A percentile compares a stretch with the other conserved stretches of the same genome.
Conservation (phyloP, 2,113 vertebrate genomes). For the Egretta garzetta region DNA sequence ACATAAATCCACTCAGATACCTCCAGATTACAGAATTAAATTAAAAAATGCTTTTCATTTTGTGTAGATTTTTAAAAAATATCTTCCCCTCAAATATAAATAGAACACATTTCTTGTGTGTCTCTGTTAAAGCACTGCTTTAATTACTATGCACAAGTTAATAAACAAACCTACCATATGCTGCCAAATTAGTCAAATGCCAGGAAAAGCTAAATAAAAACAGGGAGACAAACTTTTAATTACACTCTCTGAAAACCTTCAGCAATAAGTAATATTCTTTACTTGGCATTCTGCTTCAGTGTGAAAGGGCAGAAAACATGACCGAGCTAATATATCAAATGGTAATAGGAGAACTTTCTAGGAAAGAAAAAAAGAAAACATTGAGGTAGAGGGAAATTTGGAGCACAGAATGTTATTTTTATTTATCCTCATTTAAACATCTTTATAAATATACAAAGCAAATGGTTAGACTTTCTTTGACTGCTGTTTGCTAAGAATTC, state of each 20-base stretch:
- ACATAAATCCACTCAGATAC: not conserved
- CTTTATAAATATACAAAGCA: not conserved
- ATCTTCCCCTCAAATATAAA: not conserved
- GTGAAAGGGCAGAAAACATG: slow-evolving; percentile 23
- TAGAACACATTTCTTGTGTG: slow-evolving; percentile 9
- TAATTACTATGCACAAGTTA: slow-evolving; percentile 54
- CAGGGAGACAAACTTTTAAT: slow-evolving; percentile 60
- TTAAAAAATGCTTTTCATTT: not conserved
- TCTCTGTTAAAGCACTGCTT: slow-evolving; percentile 43
- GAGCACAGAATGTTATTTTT: not conserved
- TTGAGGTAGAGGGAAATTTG: not conserved
- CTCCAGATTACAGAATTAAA: not conserved
- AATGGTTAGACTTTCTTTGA: not conserved
- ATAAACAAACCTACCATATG: slow-evolving; percentile 61
- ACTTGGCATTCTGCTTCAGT: slow-evolving; percentile 26
- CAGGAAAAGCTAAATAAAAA: slow-evolving; percentile 63
- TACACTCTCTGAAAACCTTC: slow-evolving; percentile 48
- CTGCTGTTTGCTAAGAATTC: not conserved
- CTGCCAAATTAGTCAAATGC: slow-evolving; percentile 66
- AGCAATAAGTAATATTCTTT: slow-evolving; percentile 52
- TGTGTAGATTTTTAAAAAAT: not conserved
- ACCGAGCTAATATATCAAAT: not conserved
- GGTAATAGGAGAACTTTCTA: not conserved
- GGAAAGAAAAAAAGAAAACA: not conserved
- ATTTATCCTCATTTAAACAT: not conserved